Percentiles rank a stretch among this genome's conserved stretches.
Conservation (phyloP, 2,113 vertebrate species). For the Phrynosoma platyrhinos region DNA sequence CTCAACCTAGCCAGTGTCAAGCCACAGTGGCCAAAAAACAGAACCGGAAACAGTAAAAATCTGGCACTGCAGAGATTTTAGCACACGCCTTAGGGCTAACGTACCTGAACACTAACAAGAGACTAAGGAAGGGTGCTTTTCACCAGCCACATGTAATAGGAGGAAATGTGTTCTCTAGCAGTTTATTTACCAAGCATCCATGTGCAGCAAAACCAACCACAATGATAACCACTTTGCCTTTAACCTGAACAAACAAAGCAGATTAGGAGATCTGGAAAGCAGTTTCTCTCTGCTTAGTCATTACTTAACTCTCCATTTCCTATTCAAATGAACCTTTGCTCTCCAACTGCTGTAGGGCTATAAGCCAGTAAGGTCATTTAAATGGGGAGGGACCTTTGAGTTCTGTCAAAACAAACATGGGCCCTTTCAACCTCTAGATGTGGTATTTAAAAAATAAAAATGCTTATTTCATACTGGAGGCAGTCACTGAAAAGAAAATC, state of each 20-base stretch:
- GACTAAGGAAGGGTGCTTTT: constrained; percentile 50
- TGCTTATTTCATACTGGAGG: background rate
- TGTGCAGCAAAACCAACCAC: constrained; percentile 38
- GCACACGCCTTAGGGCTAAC: constrained; percentile 24
- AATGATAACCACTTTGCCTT: constrained; percentile 31
- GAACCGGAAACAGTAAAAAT: constrained; percentile 27
- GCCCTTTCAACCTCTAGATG: background rate
- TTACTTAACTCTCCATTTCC: constrained; percentile 19
- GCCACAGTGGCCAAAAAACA: constrained; percentile 33
- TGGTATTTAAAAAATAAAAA: constrained; percentile 14
- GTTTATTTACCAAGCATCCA: background rate
- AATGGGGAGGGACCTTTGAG: background rate
- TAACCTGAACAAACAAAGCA: constrained; percentile 33
- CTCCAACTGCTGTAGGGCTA: background rate
- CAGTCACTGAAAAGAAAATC: constrained; percentile 43
- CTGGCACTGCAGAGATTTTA: constrained; percentile 29
- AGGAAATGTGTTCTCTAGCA: constrained; percentile 41
- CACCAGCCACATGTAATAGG: constrained; percentile 13
- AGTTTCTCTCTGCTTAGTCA: constrained; percentile 28
- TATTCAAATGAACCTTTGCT: too few species aligned
- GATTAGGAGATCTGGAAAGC: background rate
- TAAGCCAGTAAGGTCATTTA: background rate
- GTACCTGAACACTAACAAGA: constrained; percentile 47
- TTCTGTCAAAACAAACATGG: constrained; percentile 35
- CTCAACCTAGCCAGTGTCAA: constrained; percentile 55